phyloP scores from a whole-genome alignment of 2,113 vertebrate genomes.

The Strigops habroptila region DNA sequence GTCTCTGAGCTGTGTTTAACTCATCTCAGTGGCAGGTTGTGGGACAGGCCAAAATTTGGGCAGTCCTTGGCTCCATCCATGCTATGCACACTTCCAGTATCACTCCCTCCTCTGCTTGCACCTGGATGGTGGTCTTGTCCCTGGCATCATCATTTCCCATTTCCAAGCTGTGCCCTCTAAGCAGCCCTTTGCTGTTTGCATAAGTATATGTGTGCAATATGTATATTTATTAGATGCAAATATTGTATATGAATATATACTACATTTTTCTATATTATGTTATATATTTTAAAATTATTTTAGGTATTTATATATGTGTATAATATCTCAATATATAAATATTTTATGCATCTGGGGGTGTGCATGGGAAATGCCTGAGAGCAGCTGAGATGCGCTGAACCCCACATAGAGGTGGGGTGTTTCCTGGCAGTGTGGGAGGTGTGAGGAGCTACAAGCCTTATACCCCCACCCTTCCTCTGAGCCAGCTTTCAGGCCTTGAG shows the following conservation, averaged over 20 bases:
- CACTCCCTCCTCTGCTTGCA: neutral
- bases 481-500: neutral
- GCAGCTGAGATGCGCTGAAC: slow-evolving; percentile 32
- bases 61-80: neutral
- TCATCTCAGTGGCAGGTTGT: accelerated
- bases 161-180: neutral
- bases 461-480: neutral
- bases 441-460: neutral
- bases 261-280: neutral
- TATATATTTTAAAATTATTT: neutral
- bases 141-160: neutral
- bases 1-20: neutral
- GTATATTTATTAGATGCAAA: neutral
- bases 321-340: neutral
- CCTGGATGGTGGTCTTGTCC: neutral
- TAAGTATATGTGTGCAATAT: neutral
- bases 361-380: neutral
- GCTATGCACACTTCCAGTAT: neutral
- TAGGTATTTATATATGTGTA: neutral
- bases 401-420: neutral
- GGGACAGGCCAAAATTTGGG: neutral
- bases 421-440: slow-evolving; percentile 10
- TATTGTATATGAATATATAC: neutral
- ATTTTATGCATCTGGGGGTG: neutral
- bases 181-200: neutral